Evolutionary conservation across 1,140 invertebrate genomes (phyloP), one percentile per base, ranked within the genome.

Genomic region (Lasioglossum albipes): DNA sequence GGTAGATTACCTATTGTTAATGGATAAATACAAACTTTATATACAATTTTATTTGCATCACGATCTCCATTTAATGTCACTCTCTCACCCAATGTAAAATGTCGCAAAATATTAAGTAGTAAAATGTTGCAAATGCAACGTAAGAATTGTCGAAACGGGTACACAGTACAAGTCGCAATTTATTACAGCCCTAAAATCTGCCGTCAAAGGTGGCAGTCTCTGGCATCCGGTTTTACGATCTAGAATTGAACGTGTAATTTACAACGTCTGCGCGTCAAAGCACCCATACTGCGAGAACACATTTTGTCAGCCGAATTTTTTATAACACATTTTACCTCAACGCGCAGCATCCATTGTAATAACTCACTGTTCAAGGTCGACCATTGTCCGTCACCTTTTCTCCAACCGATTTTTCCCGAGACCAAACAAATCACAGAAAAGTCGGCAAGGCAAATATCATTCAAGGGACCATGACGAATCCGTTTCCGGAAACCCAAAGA

Each of bases 221-320:
- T 87, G 87, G 88, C 82, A 87, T 84, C 82, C 83, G 81, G 76
- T 87, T 91, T 92, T 91, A 92, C 88, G 89, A 91, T 89, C 84
- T 69, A 61, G 66, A 86, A 89, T 88, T 84, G 83, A 87, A 88
- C 85, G n/a, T 36, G 83, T 88, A 88, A 91, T 92, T 92, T 91
- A 92, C 81, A 87, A 89, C 86, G 72, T 88, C 82, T 77, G 74
- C 62, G 9, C 71, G 78, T 77, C 68, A 67, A 16, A 27, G 27
- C 57, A 42, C 16, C 13, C 59, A 52, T 13, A 36, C 27, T 20
- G 16, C 18, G 36, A 20, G 61, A 36, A 76, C 59, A 36, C 9
- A 49, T 22, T 75, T 20, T 68, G 70, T 77, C 71, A 41, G 6
- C 45, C 45, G 4, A 64, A 22, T 78, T 67, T 81, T 71, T 69